phyloP scores from a whole-genome alignment of 2,113 vertebrate genomes.

The Phalacrocorax aristotelis region DNA sequence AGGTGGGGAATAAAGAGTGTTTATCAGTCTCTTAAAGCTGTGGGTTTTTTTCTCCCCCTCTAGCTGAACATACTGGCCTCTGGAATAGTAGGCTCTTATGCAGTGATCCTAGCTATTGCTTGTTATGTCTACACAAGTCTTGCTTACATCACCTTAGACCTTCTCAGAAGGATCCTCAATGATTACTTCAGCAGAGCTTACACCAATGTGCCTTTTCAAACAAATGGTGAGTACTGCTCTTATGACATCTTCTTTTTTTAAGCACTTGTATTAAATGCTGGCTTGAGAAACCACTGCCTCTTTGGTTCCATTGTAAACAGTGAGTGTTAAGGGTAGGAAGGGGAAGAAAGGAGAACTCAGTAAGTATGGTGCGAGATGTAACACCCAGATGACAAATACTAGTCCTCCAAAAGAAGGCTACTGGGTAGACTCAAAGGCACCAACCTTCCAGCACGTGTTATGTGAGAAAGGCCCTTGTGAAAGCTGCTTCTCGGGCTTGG shows the following conservation, averaged over 20 bases:
- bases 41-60: background rate
- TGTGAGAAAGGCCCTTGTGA: background rate
- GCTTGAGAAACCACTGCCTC: background rate
- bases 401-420: background rate
- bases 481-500: background rate
- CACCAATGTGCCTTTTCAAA: slow-evolving; percentile 86
- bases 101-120: slow-evolving; percentile 81
- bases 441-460: background rate
- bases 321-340: background rate
- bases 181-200: slow-evolving; percentile 79
- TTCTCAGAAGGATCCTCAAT: slow-evolving; percentile 87
- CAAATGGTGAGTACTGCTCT: slow-evolving; percentile 81
- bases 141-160: slow-evolving; percentile 86
- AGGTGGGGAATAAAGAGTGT: background rate
- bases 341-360: background rate
- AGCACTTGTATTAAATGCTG: background rate
- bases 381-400: background rate
- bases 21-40: background rate
- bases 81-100: slow-evolving; percentile 84
- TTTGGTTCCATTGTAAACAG: background rate
- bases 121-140: slow-evolving; percentile 91
- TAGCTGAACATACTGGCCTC: slow-evolving; percentile 91
- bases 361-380: background rate
- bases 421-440: background rate
- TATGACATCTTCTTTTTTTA: background rate